Conservation (phyloP, 2,113 vertebrate species). For the Hepsetus odoe region DNA sequence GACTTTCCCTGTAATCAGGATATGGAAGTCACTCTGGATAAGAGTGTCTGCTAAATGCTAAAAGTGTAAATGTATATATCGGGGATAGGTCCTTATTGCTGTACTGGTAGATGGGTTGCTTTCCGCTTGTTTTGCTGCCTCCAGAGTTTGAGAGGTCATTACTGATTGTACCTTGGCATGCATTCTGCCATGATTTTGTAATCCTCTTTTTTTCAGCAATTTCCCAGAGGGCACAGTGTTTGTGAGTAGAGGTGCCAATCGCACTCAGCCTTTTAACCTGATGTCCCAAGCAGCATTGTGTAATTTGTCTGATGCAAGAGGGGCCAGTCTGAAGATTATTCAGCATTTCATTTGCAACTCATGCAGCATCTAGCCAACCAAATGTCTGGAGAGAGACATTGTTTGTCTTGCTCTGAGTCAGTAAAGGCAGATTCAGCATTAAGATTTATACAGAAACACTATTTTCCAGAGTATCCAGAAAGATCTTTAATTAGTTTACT, state of each 20-base stretch:
- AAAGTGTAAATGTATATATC: too few species aligned
- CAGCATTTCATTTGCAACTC: not conserved
- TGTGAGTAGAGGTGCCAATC: not conserved
- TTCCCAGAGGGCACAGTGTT: not conserved
- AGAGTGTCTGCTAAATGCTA: too few species aligned
- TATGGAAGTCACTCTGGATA: too few species aligned
- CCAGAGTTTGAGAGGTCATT: not conserved
- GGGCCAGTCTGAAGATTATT: not conserved
- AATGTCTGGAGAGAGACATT: too few species aligned
- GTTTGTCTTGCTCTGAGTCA: too few species aligned
- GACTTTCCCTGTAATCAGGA: too few species aligned
- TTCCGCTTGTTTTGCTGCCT: not conserved
- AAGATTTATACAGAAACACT: too few species aligned
- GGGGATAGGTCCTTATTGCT: too few species aligned
- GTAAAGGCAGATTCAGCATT: too few species aligned
- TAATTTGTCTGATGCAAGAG: not conserved
- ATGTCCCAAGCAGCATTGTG: not conserved
- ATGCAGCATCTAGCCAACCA: too few species aligned
- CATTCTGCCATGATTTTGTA: not conserved
- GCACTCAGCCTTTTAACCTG: conserved; percentile 10
- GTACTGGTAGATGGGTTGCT: not conserved
- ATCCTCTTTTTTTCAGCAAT: not conserved
- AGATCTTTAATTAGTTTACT: too few species aligned
- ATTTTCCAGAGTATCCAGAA: too few species aligned
- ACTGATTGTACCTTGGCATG: not conserved